phyloP scores from a whole-genome alignment of 2,888 invertebrate species.

The Stramonita haemastoma region DNA sequence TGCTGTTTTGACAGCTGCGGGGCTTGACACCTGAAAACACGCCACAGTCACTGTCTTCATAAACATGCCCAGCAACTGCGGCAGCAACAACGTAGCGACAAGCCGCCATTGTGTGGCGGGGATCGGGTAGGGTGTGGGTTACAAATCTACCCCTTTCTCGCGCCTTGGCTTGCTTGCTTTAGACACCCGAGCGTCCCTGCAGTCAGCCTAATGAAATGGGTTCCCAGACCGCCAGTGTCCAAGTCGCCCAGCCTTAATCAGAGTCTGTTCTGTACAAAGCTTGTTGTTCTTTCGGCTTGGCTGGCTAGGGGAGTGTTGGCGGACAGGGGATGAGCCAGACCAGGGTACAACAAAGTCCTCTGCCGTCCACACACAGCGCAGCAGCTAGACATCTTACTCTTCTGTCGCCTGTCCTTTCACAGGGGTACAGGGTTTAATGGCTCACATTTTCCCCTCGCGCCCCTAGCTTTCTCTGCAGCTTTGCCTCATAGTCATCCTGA shows the following conservation, averaged over 20 bases:
- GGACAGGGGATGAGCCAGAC: not conserved
- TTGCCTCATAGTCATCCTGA: too few relatives aligned
- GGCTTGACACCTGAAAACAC: not conserved
- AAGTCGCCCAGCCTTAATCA: constrained; percentile 39
- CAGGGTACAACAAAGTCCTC: not conserved
- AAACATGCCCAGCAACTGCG: not conserved
- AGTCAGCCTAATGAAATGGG: constrained; percentile 40
- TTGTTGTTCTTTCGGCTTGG: constrained; percentile 40
- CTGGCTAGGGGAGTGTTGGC: not conserved
- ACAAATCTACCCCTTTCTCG: constrained; percentile 38
- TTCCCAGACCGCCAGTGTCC: constrained; percentile 1
- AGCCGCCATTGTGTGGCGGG: not conserved
- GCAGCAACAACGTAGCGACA: constrained; percentile 11
- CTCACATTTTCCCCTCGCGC: not conserved
- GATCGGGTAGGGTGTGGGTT: constrained; percentile 36
- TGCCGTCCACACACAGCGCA: not conserved
- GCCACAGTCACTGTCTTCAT: constrained; percentile 33
- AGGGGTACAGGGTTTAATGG: not conserved
- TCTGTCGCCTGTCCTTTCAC: not conserved
- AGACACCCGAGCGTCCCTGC: constrained; percentile 37
- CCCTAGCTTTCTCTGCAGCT: not conserved
- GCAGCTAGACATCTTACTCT: not conserved
- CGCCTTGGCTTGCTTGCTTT: constrained; percentile 21
- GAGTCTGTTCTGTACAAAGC: not conserved
- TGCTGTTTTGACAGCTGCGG: constrained; percentile 43